These are phyloP conservation scores for Hippopotamus amphibius DNA, from an alignment of 2,113 vertebrate genomes.

Conservation along the genomic window DNA sequence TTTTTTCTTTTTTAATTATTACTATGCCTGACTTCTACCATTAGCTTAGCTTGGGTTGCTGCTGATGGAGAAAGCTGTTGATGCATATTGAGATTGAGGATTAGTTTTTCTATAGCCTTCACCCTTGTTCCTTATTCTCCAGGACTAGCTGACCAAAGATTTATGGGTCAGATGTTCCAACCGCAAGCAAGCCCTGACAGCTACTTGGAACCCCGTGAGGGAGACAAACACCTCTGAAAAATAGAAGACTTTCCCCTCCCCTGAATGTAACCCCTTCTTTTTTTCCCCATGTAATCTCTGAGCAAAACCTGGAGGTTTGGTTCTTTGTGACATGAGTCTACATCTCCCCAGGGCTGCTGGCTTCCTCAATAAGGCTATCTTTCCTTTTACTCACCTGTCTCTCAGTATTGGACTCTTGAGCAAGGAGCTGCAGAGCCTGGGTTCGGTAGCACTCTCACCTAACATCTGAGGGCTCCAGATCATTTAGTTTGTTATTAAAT, in stretches of 20 bases:
- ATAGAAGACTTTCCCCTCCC: neutral
- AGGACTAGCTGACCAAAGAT: neutral
- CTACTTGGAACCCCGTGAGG: neutral
- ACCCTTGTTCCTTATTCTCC: neutral
- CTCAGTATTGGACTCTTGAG: neutral
- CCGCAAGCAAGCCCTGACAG: neutral
- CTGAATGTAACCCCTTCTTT: neutral
- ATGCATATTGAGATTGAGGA: neutral
- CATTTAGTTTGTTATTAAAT: neutral
- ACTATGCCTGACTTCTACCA: neutral
- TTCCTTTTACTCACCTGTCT: neutral
- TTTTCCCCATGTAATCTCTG: neutral
- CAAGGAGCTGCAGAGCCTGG: neutral
- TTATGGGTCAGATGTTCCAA: neutral
- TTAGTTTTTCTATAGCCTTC: neutral
- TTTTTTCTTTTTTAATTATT: neutral
- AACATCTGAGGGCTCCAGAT: neutral
- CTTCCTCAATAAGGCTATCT: neutral
- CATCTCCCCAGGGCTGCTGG: neutral
- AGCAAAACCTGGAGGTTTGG: neutral
- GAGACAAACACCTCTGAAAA: neutral
- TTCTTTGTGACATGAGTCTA: neutral
- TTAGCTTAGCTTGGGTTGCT: neutral
- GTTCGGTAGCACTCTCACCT: neutral
- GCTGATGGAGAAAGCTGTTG: neutral